Evolutionary conservation across 2,113 vertebrate species (phyloP).

Genomic region (Oreotrochilus melanogaster): DNA sequence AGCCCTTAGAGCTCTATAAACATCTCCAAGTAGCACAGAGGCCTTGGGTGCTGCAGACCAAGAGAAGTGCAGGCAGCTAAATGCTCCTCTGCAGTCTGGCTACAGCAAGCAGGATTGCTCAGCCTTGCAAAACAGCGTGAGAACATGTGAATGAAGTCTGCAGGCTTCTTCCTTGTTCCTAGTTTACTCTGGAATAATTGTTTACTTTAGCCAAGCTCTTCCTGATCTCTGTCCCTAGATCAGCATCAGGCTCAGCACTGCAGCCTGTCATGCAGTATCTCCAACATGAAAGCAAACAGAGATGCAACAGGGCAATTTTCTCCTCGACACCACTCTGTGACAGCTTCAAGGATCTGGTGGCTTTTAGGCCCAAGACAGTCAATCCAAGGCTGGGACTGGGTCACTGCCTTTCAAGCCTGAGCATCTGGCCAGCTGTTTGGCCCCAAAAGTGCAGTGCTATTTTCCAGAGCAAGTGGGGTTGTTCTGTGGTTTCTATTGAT

Average conservation of each 20-base stretch:
- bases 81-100: not conserved
- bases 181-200: not conserved
- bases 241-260: not conserved
- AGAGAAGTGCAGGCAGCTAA: not conserved
- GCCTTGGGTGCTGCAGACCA: not conserved
- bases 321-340: not conserved
- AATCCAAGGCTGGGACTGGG: not conserved
- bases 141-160: not conserved
- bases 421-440: conserved; percentile 20
- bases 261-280: not conserved
- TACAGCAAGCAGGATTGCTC: not conserved
- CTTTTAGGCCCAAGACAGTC: not conserved
- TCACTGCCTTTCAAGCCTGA: not conserved
- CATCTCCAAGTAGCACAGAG: not conserved
- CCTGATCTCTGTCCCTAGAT: conserved; percentile 15
- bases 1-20: not conserved
- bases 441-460: fast-evolving
- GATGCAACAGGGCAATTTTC: not conserved
- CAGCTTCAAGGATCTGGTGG: not conserved
- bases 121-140: conserved; percentile 38
- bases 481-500: not conserved
- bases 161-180: conserved; percentile 40
- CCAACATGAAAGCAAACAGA: not conserved
- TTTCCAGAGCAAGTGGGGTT: not conserved
- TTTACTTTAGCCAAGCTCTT: conserved; percentile 14